Base-by-base conservation (phyloP, 2,888 invertebrate genomes). In the Blastobasis lacticolella region DNA sequence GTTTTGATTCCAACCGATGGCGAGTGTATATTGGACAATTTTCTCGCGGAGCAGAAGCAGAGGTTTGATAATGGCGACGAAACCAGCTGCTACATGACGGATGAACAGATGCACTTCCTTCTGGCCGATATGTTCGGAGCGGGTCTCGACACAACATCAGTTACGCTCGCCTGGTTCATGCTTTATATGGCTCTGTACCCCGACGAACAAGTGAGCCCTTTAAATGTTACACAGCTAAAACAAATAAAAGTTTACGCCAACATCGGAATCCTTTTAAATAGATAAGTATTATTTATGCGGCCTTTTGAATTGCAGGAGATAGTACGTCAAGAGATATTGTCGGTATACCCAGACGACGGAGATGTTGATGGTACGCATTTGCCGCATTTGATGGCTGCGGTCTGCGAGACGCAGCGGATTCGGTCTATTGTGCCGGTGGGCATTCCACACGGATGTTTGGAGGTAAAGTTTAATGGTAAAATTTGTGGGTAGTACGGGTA, bases 101-200 rank as follows among this genome's bases (percentile, higher is more conserved):
- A 91, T 59, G 88, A 90, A 50, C 96, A 97, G 69, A 82, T 95
- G 67, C 80, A 91, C 60, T 94, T 93, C 73, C 83, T 96, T 38
- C 71, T 96, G 54, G 94, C 94, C 4, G 97, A 97, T 76, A 85
- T 96, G 68, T 95, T 95, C 68, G 95, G 96, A 0, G 96, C 96
- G 9, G 95, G 95, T 5, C 89, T 95, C 49, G 97, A 97, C 64
- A 96, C 97, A 0, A 94, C 95, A 0, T 79, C 94, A 52, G 91
- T 93, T 0, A 94, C 95, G 0, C 69, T 96, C 38, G 89, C 94
- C 38, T 97, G 97, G 97, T 93, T 94, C 64, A 75, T 96, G 10
- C 82, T 96, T 10, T 94, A 92, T 60, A 90, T 97, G 90, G 93
- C 95, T 0, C 80, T 90, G 44, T 75, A 94, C 76, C 91, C 90